Percentiles rank a stretch among this genome's conserved stretches.
These are phyloP conservation scores for Ia io DNA, from an alignment of 2,113 vertebrate genomes.

Conservation along the genomic window DNA sequence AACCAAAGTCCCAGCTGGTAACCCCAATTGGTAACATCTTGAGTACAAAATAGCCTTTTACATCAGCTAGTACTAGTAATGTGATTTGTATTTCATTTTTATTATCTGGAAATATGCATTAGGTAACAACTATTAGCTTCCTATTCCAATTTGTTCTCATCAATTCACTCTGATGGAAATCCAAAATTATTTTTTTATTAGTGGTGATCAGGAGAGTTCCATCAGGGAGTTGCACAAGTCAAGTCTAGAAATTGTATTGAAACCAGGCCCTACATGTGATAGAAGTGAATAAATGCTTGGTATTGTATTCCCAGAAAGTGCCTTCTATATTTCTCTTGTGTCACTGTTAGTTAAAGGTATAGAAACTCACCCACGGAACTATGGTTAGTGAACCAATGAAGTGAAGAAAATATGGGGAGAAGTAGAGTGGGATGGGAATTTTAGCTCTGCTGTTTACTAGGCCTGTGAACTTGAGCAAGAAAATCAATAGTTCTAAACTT, in stretches of 20 bases:
- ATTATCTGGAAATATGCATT: constrained; percentile 7
- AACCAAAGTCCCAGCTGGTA: too few relatives aligned
- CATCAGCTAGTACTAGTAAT: neutral
- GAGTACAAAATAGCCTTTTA: constrained; percentile 1
- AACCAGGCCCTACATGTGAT: neutral
- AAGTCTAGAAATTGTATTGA: constrained; percentile 42
- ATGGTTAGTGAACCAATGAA: neutral
- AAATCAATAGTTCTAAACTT: constrained; percentile 22
- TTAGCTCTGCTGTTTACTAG: neutral
- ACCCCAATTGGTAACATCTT: too few relatives aligned
- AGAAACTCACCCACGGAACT: neutral
- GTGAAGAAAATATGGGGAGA: neutral
- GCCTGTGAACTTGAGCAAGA: neutral
- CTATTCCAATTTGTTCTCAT: neutral
- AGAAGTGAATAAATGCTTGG: neutral
- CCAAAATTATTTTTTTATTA: constrained; percentile 33
- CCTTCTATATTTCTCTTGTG: neutral
- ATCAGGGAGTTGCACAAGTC: neutral
- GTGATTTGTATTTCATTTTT: constrained; percentile 53
- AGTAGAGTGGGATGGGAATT: neutral
- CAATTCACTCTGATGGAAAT: neutral
- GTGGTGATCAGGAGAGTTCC: neutral
- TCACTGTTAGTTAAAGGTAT: neutral
- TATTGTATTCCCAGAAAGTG: neutral
- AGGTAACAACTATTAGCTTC: neutral